Conservation (phyloP, 2,113 vertebrate species). For the Bufo bufo region DNA sequence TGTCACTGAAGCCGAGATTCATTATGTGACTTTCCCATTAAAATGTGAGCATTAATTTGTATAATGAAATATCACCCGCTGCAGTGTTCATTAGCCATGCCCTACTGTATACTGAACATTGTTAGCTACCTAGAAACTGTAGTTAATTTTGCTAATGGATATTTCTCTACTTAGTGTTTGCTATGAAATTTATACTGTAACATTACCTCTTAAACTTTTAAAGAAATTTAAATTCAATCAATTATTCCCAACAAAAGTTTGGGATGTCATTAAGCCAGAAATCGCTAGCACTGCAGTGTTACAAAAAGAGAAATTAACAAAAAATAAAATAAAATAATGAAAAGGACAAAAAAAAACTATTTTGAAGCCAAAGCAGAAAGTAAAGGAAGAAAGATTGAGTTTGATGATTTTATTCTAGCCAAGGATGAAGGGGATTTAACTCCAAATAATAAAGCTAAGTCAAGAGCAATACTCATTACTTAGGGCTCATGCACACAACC, state of each 20-base stretch:
- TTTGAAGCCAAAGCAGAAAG: background rate
- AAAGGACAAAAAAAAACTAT: background rate
- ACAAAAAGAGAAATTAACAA: conserved; percentile 61
- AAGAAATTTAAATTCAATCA: conserved; percentile 98
- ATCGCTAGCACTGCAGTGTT: conserved; percentile 65
- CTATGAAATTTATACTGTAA: conserved; percentile 99
- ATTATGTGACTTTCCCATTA: conserved; percentile 99
- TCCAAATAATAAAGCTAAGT: background rate
- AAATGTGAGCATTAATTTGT: conserved; percentile 99
- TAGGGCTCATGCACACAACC: too few relatives aligned
- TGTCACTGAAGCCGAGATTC: conserved; percentile 99
- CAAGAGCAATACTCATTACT: background rate
- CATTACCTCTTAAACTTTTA: conserved; percentile 99
- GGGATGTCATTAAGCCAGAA: conserved; percentile 89
- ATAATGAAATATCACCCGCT: conserved; percentile 99
- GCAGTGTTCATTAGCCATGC: conserved; percentile 99
- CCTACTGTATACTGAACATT: conserved; percentile 97
- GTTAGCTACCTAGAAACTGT: conserved; percentile 99
- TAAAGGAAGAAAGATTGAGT: background rate
- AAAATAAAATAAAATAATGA: background rate
- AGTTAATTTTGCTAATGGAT: conserved; percentile 99
- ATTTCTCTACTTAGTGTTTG: conserved; percentile 99
- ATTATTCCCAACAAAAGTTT: conserved; percentile 96
- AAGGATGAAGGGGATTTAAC: background rate
- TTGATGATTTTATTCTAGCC: background rate